These are phyloP conservation scores for Holacanthus passer DNA, from an alignment of 2,113 vertebrate species.

Conservation along the genomic window DNA sequence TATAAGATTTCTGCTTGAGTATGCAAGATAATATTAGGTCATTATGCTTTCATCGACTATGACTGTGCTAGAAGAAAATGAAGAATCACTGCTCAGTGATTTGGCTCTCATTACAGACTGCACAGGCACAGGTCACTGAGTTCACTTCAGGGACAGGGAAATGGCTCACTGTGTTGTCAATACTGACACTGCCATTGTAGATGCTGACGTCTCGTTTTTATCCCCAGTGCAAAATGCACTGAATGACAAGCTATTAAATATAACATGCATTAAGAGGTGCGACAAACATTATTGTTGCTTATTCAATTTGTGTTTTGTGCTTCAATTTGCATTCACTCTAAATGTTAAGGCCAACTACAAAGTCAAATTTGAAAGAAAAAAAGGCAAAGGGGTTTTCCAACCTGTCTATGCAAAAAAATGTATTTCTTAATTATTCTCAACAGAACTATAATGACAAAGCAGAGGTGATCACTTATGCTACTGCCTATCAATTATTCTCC, in stretches of 20 bases:
- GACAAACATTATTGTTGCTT: background rate
- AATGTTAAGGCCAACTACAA: background rate
- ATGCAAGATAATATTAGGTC: conserved; percentile 43
- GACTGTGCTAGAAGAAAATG: conserved; percentile 39
- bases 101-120: conserved; percentile 50
- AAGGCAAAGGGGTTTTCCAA: background rate
- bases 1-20: conserved; percentile 52
- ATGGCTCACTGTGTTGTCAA: conserved; percentile 50
- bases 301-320: background rate
- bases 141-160: conserved; percentile 54
- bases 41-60: conserved; percentile 51
- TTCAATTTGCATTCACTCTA: background rate
- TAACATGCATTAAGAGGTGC: background rate
- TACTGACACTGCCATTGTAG: conserved; percentile 39
- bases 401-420: background rate
- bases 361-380: background rate
- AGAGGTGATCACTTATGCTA: background rate
- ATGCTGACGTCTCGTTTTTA: conserved; percentile 37
- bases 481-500: conserved; percentile 37
- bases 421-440: conserved; percentile 12
- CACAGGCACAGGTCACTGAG: conserved; percentile 61
- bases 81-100: conserved; percentile 48
- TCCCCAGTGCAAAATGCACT: conserved; percentile 14
- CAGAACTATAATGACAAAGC: conserved; percentile 17
- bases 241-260: conserved; percentile 2